Evolutionary conservation across 2,113 vertebrate species (phyloP).

Genomic region (Catharus fuscescens): DNA sequence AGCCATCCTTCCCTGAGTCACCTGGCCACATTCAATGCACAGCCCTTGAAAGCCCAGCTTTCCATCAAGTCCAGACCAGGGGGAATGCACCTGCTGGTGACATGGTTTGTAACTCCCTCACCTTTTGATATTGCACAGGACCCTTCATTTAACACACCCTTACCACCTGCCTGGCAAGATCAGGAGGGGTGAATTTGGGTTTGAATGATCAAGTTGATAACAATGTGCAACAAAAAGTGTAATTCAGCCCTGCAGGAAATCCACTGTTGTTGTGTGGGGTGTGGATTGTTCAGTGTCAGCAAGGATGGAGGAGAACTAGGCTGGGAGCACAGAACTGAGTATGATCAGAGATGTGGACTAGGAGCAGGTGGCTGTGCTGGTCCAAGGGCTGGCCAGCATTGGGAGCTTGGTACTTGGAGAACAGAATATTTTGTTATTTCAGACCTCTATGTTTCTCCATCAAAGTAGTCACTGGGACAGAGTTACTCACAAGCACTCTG

Average conservation of each 20-base stretch:
- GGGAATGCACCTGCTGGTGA: not conserved
- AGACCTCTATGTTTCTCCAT: not conserved
- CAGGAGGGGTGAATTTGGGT: not conserved
- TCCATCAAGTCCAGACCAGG: accelerated
- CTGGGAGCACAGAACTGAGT: not conserved
- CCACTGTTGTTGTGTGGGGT: not conserved
- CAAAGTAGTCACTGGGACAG: not conserved
- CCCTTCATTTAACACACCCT: not conserved
- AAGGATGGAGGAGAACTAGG: not conserved
- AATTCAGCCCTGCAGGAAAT: not conserved
- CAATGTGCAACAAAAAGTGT: not conserved
- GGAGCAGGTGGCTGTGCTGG: not conserved
- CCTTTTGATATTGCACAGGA: not conserved
- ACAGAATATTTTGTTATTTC: not conserved
- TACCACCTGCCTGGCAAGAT: not conserved
- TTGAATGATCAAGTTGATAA: not conserved
- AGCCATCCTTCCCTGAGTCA: not conserved
- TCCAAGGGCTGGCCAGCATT: not conserved
- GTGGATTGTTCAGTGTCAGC: not conserved
- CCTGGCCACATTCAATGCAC: not conserved
- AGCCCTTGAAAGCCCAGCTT: not conserved
- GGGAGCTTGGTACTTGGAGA: not conserved
- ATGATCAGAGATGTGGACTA: not conserved
- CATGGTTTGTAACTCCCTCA: accelerated
- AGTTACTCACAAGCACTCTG: not conserved